A percentile compares a stretch with the other conserved stretches of the same genome.
Conservation (phyloP, 2,888 invertebrate species). For the Malacosoma neustria region DNA sequence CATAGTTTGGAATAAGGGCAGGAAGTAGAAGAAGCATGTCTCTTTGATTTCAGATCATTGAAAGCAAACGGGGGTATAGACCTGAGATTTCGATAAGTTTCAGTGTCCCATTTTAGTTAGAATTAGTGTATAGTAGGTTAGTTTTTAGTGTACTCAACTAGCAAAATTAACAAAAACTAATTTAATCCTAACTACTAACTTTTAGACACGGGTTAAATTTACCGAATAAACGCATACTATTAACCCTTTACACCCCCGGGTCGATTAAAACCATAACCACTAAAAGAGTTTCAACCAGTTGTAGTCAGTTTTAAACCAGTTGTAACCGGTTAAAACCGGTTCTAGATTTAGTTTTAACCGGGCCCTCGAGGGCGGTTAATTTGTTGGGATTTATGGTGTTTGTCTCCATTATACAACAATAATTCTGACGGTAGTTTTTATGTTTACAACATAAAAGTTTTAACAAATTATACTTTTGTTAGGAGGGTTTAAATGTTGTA, state of each 20-base stretch:
- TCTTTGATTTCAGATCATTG: too few species aligned
- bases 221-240: neutral
- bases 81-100: too few species aligned
- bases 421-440: neutral
- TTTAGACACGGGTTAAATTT: neutral
- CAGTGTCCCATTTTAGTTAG: too few species aligned
- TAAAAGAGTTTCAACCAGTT: neutral
- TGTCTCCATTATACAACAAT: neutral
- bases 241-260: neutral
- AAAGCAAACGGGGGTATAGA: too few species aligned
- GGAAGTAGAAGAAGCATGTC: too few species aligned
- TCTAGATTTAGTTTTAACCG: neutral
- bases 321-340: neutral
- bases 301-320: neutral
- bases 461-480: too few species aligned
- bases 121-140: too few species aligned
- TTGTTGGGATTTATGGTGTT: neutral
- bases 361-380: neutral
- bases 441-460: neutral
- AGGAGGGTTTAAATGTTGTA: neutral
- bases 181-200: too few species aligned
- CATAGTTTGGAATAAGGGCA: too few species aligned
- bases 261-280: neutral
- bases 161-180: too few species aligned
- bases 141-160: too few species aligned